A percentile compares a stretch with the other conserved stretches of the same genome.
These are phyloP conservation scores for Agapornis canus DNA, from an alignment of 2,797 vertebrate species.

Conservation along the genomic window DNA sequence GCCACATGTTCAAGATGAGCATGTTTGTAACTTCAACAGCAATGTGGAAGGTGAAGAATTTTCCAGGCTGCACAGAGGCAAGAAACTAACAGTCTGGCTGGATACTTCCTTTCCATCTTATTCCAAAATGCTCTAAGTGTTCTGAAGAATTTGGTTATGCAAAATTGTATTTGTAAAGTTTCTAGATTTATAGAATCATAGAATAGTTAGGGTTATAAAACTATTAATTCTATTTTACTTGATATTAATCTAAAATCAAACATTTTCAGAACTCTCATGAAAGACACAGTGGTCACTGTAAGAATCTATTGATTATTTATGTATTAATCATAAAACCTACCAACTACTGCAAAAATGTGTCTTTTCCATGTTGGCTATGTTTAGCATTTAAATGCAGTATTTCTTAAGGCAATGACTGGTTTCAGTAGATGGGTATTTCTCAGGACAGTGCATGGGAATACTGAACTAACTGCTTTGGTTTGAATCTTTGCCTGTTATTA, in stretches of 20 bases:
- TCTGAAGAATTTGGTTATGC: neutral
- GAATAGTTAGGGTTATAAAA: neutral
- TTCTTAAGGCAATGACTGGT: slow-evolving; percentile 22
- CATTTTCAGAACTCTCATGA: neutral
- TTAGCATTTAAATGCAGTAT: neutral
- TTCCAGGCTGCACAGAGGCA: neutral
- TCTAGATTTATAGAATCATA: neutral
- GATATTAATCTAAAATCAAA: neutral
- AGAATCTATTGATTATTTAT: neutral
- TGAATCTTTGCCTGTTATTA: neutral
- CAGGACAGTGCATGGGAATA: neutral
- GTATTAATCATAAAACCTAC: neutral
- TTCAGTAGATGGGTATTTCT: slow-evolving; percentile 7
- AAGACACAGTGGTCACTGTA: neutral
- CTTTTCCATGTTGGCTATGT: neutral
- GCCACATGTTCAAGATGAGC: too few relatives aligned
- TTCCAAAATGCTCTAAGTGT: neutral
- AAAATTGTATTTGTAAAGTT: neutral
- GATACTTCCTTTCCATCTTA: neutral
- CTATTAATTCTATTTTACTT: neutral
- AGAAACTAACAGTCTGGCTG: neutral
- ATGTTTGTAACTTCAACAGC: neutral
- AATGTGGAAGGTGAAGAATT: neutral
- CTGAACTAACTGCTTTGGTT: slow-evolving; percentile 32
- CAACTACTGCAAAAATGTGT: neutral